These are phyloP conservation scores for Monomorium pharaonis DNA, from an alignment of 1,140 invertebrate genomes.

Conservation along the genomic window DNA sequence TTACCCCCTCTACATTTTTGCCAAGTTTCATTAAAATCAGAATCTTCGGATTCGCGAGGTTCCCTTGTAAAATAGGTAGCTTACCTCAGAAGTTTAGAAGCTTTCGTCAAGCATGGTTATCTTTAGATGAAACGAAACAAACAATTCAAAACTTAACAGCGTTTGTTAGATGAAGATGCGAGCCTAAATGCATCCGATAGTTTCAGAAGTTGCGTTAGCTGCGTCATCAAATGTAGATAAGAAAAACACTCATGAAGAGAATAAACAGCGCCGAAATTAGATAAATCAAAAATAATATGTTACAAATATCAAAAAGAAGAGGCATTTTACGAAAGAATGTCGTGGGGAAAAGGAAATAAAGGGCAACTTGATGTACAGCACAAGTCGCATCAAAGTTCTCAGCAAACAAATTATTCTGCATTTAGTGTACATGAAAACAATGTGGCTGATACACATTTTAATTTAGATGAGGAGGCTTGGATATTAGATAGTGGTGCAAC, in stretches of 20 bases:
- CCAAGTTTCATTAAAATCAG: too few species aligned
- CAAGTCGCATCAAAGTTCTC: background rate
- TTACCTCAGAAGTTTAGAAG: background rate
- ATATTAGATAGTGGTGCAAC: background rate
- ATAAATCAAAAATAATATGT: background rate
- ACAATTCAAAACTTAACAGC: background rate
- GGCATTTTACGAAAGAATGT: background rate
- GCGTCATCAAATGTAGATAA: background rate
- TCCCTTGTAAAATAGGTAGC: too few species aligned
- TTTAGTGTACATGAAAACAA: background rate
- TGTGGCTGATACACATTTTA: background rate
- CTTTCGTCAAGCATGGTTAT: background rate
- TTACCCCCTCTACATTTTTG: too few species aligned
- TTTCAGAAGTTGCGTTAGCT: background rate
- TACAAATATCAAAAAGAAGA: too few species aligned
- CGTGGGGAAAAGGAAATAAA: background rate
- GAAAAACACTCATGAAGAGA: background rate
- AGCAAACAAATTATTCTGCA: background rate
- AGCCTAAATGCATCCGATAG: background rate
- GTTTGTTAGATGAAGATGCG: background rate
- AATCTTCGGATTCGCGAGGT: too few species aligned
- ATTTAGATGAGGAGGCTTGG: background rate
- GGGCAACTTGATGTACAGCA: background rate
- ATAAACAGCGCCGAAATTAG: background rate
- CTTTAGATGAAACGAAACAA: background rate